Evolutionary conservation across 2,888 invertebrate genomes (phyloP), one percentile per base, ranked within the genome.

Genomic region (Amiota minor): DNA sequence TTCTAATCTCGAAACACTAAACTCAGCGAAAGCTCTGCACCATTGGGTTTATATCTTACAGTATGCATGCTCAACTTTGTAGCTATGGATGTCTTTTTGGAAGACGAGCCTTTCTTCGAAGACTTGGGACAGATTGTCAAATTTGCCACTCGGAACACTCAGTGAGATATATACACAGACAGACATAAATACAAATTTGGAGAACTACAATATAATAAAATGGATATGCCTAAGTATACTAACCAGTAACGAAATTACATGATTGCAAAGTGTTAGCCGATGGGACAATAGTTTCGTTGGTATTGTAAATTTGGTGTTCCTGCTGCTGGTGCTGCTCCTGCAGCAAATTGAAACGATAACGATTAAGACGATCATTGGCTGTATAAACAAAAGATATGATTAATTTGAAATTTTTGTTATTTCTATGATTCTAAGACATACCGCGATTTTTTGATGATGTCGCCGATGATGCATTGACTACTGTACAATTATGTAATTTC

Each of bases 281-380:
- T 50, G 12, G 72, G 49, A 10, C 56, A 65, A 53, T 72, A 35
- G 35, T 53, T 9, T 35, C 16, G 12, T 16, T 16, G 18, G 65
- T 55, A 8, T 73, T 62, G 72, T 75, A 62, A 3, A 50, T 14
- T 6, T 70, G 62, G 10, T 76, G 74, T 12, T 47, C 65, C 11
- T 74, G 75, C 55, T 75, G 78, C 35, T 74, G 75, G 50, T 75
- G 78, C 35, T 76, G 74, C 10, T 50, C 70, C 11, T 74, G 75
- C 55, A 74, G 77, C 3, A 81, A 65, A 0, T 71, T 69, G 0
- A 65, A 46, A 9, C 73, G 64, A 9, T 81, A 8, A 18, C 45
- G 12, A 12, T 35, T 8, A 8, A 82, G 56, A 0, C 82, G 84
- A 62, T 78, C 70, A 23, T 82, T 79, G 53, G 77, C 84, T 84